Conservation (phyloP, 2,113 vertebrate genomes). For the Sphaerodactylus townsendi region DNA sequence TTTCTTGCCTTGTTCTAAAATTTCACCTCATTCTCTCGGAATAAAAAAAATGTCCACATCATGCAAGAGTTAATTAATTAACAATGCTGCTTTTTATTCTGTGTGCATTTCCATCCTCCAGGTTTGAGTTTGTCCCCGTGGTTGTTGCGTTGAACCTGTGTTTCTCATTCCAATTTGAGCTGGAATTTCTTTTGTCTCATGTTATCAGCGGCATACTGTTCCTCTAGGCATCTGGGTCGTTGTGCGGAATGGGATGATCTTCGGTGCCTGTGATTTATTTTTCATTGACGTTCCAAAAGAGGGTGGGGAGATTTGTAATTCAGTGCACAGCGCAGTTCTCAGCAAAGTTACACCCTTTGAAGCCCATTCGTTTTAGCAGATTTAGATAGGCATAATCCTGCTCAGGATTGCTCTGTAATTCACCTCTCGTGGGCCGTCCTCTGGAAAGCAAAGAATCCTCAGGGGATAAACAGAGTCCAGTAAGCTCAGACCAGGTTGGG, state of each 20-base stretch:
- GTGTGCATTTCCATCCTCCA: background rate
- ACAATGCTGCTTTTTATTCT: background rate
- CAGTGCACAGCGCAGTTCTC: no score
- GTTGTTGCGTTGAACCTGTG: background rate
- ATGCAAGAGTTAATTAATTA: background rate
- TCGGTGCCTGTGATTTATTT: background rate
- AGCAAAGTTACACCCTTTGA: no score
- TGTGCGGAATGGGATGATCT: background rate
- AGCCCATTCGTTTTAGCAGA: no score
- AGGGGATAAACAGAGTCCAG: no score
- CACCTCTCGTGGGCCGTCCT: no score
- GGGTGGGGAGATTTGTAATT: background rate
- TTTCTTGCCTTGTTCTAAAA: background rate
- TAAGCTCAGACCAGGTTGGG: no score
- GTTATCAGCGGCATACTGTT: background rate
- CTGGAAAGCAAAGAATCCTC: no score
- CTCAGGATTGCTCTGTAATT: background rate
- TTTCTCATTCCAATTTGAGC: background rate
- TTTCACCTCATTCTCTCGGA: background rate
- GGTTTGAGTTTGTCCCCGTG: background rate
- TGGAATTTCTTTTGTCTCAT: background rate
- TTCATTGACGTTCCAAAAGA: background rate
- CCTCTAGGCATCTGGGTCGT: background rate
- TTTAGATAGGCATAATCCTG: no score
- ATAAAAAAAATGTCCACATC: background rate